Evolutionary conservation across 2,797 vertebrate genomes (phyloP), one percentile per base, ranked within the genome.

Genomic region (Gymnopithys bicolor): DNA sequence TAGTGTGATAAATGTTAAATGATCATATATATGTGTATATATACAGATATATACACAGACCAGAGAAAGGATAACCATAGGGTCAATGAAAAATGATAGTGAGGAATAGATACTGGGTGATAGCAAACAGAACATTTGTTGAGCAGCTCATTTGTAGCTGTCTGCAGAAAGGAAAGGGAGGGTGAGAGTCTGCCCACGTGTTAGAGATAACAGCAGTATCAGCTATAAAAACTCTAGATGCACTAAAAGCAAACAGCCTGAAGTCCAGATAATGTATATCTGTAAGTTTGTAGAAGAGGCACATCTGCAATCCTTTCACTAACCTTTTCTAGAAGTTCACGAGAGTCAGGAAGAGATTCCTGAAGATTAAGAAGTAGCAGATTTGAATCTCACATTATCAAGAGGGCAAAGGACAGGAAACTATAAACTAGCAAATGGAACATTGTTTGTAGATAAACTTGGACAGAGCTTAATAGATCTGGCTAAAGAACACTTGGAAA

Each of bases 71-170:
- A 82, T 79, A 92, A 93, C 78, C 64, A 32, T 6, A 41, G 69
- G 78, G 73, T 67, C 79, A 83, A 27, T 87, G 84, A 86, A 96
- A 89, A 88, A 91, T 92, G 49, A 88, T 71, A 52, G 86, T 30
- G 11, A 88, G 56, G n/a, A 79, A 35, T 76, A 78, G 87, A 90
- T 94, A 73, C 11, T 83, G 75, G 69, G 87, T 74, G 78, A 92
- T 94, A 90, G 83, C 78, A 95, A 95, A 95, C 46, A 94, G 69
- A 45, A 75, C 55, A 62, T 90, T 93, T 87, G 83, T 81, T 87
- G 90, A 93, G 89, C 95, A 90, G 87, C 89, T 97, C 84, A 74
- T 96, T 97, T 96, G 79, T 95, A 75, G 77, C 90, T 62, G 90
- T 92, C 95, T 95, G 63, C 67, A 92, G 82, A 95, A 90, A 95